Percentiles rank a stretch among this genome's conserved stretches.
These are phyloP conservation scores for Papilio elwesi DNA, from an alignment of 2,888 invertebrate genomes.

Conservation along the genomic window DNA sequence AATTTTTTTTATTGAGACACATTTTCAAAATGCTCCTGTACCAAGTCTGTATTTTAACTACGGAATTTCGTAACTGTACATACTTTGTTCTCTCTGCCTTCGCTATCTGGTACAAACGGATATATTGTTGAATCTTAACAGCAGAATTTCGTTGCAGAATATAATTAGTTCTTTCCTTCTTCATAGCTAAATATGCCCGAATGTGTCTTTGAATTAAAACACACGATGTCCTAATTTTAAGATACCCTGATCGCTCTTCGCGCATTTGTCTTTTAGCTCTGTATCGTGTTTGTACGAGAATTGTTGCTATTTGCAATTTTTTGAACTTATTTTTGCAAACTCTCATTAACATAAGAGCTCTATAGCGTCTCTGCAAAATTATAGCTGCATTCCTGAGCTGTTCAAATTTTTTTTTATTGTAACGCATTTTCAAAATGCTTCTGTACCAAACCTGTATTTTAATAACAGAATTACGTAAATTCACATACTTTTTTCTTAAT, in stretches of 20 bases:
- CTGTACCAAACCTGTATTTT: constrained; percentile 70
- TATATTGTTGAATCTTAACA: constrained; percentile 56
- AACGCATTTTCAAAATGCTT: constrained; percentile 64
- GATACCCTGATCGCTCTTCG: constrained; percentile 56
- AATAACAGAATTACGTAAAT: constrained; percentile 53
- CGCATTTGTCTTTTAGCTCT: constrained; percentile 68
- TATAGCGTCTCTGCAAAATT: constrained; percentile 60
- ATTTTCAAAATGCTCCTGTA: constrained; percentile 71
- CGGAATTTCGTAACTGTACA: constrained; percentile 48
- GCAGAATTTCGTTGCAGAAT: constrained; percentile 55
- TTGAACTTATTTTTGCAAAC: constrained; percentile 46
- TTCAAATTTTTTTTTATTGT: constrained; percentile 55
- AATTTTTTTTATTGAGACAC: constrained; percentile 58
- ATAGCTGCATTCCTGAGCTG: constrained; percentile 57
- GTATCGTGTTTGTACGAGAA: constrained; percentile 69
- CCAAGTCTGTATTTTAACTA: constrained; percentile 61
- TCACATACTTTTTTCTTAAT: constrained; percentile 47
- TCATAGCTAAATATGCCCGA: constrained; percentile 66
- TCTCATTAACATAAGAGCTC: constrained; percentile 56
- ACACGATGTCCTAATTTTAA: constrained; percentile 58
- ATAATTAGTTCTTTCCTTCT: constrained; percentile 55
- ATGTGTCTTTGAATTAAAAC: constrained; percentile 71
- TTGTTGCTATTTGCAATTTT: constrained; percentile 47
- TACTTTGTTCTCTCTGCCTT: constrained; percentile 47
- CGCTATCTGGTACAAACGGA: constrained; percentile 51